phyloP scores from a whole-genome alignment of 2,797 vertebrate species.

The Moxostoma hubbsi region DNA sequence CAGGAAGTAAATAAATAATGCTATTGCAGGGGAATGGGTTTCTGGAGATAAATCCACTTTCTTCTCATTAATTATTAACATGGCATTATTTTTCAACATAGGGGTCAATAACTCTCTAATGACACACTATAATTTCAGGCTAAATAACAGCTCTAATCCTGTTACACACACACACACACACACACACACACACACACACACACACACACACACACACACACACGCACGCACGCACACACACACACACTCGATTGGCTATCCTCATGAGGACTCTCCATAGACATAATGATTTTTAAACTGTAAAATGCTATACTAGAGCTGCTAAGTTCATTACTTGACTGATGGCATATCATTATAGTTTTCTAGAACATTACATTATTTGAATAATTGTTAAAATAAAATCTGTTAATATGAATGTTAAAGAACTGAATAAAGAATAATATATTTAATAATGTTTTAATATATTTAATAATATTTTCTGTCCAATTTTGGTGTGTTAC shows the following conservation, averaged over 20 bases:
- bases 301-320: too few relatives aligned
- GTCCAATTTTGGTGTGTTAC: too few relatives aligned
- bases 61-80: conserved; percentile 55
- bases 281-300: too few relatives aligned
- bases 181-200: not conserved
- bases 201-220: conserved; percentile 24
- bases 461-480: too few relatives aligned
- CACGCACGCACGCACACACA: not conserved
- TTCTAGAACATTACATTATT: too few relatives aligned
- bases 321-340: too few relatives aligned
- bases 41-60: conserved; percentile 44
- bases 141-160: conserved; percentile 51
- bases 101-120: conserved; percentile 51
- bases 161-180: not conserved
- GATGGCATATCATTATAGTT: too few relatives aligned
- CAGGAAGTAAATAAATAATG: conserved; percentile 44
- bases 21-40: conserved; percentile 40
- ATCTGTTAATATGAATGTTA: too few relatives aligned
- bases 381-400: too few relatives aligned
- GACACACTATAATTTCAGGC: conserved; percentile 50
- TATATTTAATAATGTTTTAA: too few relatives aligned
- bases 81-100: conserved; percentile 44
- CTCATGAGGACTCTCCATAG: too few relatives aligned
- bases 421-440: too few relatives aligned
- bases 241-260: not conserved